These are phyloP conservation scores for Grammomys dolichurus DNA, from an alignment of 2,113 vertebrate species.

Conservation along the genomic window DNA sequence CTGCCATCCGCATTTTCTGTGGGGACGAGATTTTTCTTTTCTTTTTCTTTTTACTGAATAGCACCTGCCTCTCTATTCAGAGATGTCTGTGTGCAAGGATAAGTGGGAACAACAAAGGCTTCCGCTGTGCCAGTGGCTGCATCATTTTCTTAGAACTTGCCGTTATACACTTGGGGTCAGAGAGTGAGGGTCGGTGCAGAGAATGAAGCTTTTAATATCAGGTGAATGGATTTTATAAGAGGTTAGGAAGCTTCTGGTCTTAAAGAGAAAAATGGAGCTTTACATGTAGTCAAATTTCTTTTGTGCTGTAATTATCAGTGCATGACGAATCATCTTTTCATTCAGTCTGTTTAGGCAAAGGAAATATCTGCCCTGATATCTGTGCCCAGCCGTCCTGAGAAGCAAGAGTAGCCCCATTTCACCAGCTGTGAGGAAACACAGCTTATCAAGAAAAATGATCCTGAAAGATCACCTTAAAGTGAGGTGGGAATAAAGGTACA, in stretches of 20 bases:
- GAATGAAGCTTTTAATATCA: conserved; percentile 71
- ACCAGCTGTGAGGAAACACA: conserved; percentile 39
- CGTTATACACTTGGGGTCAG: conserved; percentile 73
- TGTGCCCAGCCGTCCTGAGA: conserved; percentile 21
- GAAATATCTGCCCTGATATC: conserved; percentile 51
- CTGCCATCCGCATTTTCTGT: conserved; percentile 50
- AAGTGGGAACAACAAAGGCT: conserved; percentile 77
- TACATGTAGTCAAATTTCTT: conserved; percentile 77
- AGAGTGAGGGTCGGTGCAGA: conserved; percentile 66
- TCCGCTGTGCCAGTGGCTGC: conserved; percentile 57
- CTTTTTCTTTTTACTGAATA: conserved; percentile 49
- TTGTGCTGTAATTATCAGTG: conserved; percentile 76
- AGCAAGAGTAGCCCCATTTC: conserved; percentile 50
- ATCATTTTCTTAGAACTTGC: conserved; percentile 74
- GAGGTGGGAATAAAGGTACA: not conserved
- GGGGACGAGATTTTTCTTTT: not conserved
- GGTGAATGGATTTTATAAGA: conserved; percentile 79
- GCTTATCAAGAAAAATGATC: conserved; percentile 66
- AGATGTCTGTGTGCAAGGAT: conserved; percentile 53
- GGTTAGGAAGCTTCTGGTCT: conserved; percentile 63
- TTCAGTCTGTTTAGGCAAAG: conserved; percentile 47
- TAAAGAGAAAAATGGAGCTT: conserved; percentile 74
- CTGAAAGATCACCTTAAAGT: conserved; percentile 27
- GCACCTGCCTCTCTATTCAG: conserved; percentile 80
- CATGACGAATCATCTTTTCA: conserved; percentile 73